Base-by-base conservation (phyloP, 2,797 vertebrate genomes). In the Coregonus suidteri region DNA sequence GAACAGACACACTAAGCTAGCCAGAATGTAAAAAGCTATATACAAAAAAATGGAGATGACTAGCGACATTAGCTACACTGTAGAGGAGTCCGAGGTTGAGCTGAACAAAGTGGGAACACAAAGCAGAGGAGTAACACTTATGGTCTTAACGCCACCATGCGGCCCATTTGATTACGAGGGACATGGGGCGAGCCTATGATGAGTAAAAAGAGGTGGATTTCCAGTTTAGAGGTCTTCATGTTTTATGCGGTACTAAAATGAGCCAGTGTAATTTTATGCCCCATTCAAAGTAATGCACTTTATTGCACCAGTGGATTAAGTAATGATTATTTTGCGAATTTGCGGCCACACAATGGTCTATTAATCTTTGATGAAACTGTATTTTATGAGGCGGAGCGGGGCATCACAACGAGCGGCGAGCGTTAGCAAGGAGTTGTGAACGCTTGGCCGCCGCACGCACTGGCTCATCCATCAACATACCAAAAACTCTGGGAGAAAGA, bases 251-350 rank as follows among this genome's bases (percentile, higher is more conserved):
- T 83, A 77, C 81, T 85, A 80, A 88, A 84, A 56, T 89, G 88
- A 81, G 6, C 81, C 81, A 88, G 85, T 79, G 88, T 90, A 89
- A 91, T 91, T 91, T 90, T 90, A 89, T 86, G 87, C 37, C 80
- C 87, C 80, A 90, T 91, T 92, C 86, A 47, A 91, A 90, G 89
- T 89, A 89, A 89, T 85, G 84, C 86, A 89, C 87, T 94, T 91
- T 90, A 90, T 91, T 91, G 91, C 91, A 90, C 89, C 88, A 83
- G 77, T 90, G 89, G 91, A 90, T 93, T 94, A 94, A 93, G 88
- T 91, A 91, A 93, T 93, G 91, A 92, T 94, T 94, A 94, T 94
- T 94, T 93, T 91, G 93, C 87, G 88, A 93, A 93, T 94, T 93
- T 94, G 89, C 79, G 34, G 89, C 86, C 89, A 90, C 88, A 92